Conservation (phyloP, 2,113 vertebrate species). For the Poecile atricapillus region DNA sequence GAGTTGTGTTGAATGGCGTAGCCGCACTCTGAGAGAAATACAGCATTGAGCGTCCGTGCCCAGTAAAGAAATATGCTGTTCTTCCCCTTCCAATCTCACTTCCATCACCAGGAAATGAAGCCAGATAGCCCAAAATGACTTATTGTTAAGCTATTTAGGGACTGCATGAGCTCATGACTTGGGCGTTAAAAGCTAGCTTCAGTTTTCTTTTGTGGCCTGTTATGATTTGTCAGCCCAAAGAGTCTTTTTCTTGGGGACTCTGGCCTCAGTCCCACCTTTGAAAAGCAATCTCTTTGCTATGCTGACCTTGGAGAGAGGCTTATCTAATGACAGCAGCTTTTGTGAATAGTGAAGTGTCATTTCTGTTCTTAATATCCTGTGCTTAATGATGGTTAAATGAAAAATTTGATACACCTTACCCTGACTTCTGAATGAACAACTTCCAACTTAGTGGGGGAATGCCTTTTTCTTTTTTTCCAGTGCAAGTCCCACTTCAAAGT, state of each 20-base stretch:
- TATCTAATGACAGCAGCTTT: conserved; percentile 13
- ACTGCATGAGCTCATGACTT: not conserved
- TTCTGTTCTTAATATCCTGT: not conserved
- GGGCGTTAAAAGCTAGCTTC: not conserved
- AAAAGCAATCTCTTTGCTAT: not conserved
- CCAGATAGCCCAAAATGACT: conserved; percentile 8
- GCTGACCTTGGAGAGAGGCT: not conserved
- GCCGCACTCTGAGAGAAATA: not conserved
- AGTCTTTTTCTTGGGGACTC: not conserved
- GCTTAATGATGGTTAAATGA: not conserved
- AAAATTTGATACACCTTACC: not conserved
- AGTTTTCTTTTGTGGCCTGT: conserved; percentile 26
- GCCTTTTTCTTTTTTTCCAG: not conserved
- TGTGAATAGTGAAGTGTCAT: not conserved
- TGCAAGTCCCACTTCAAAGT: not conserved
- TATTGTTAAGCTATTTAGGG: conserved; percentile 17
- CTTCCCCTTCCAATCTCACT: not conserved
- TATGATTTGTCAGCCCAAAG: not conserved
- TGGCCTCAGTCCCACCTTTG: not conserved
- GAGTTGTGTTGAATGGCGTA: not conserved
- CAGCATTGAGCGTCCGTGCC: not conserved
- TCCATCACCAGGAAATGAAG: conserved; percentile 28
- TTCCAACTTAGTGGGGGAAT: not conserved
- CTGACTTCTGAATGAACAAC: not conserved
- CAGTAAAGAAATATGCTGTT: not conserved